Conservation (phyloP, 2,797 vertebrate species). For the Spea hammondii region DNA sequence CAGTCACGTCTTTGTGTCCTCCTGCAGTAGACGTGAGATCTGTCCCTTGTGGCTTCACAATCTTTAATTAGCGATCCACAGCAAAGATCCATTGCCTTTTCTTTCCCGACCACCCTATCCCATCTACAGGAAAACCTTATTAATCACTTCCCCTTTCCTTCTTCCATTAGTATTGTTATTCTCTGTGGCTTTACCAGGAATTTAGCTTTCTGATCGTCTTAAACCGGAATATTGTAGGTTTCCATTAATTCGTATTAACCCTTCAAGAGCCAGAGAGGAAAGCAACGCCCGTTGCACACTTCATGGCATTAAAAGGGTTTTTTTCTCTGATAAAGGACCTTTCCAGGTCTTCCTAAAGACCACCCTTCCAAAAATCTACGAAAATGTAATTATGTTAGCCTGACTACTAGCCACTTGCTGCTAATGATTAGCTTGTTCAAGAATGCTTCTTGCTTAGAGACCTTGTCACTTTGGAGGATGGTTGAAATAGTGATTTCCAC, state of each 20-base stretch:
- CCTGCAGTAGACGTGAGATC: slow-evolving; percentile 47
- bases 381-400: too few species aligned
- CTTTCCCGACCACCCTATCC: slow-evolving; percentile 57
- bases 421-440: slow-evolving; percentile 11
- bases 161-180: slow-evolving; percentile 23
- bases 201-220: slow-evolving; percentile 48
- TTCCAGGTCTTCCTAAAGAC: too few species aligned
- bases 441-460: accelerated
- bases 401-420: too few species aligned
- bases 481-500: background rate
- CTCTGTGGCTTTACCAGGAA: slow-evolving; percentile 68
- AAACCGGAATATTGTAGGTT: slow-evolving; percentile 52
- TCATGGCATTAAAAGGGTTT: too few species aligned
- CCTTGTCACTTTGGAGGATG: background rate
- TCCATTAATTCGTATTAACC: slow-evolving; percentile 38
- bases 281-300: too few species aligned
- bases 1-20: slow-evolving; percentile 71
- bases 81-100: slow-evolving; percentile 65
- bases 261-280: background rate
- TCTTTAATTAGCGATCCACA: slow-evolving; percentile 67
- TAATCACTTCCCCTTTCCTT: background rate
- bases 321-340: too few species aligned
- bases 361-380: too few species aligned
- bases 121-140: slow-evolving; percentile 30
- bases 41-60: slow-evolving; percentile 69